Conservation (phyloP, 1,140 invertebrate species). For the Phocides pigmalion region DNA sequence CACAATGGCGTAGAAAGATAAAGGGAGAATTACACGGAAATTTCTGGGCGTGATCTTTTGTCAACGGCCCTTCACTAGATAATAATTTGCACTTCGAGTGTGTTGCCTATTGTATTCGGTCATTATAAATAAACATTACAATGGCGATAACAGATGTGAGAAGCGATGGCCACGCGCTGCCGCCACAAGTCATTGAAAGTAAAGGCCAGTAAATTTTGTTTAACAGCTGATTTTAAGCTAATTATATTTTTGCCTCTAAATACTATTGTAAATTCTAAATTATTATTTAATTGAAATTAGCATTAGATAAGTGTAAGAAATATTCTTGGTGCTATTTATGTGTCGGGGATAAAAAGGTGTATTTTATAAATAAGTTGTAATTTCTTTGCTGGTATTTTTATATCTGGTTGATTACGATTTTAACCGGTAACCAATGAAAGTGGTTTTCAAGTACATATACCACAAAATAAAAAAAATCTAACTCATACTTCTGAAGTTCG, state of each 20-base stretch:
- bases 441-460: too few relatives aligned
- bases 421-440: too few relatives aligned
- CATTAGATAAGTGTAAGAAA: too few relatives aligned
- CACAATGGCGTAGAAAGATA: conserved; percentile 74
- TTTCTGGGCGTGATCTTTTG: conserved; percentile 72
- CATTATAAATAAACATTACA: conserved; percentile 79
- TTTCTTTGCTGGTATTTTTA: too few relatives aligned
- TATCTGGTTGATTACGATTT: too few relatives aligned
- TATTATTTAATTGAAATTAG: too few relatives aligned
- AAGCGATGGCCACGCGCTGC: conserved; percentile 46
- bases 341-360: too few relatives aligned
- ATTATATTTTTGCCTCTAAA: not conserved
- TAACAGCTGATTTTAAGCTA: conserved; percentile 36
- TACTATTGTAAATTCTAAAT: too few relatives aligned
- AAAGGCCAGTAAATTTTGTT: conserved; percentile 15
- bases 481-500: too few relatives aligned
- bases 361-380: too few relatives aligned
- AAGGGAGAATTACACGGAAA: conserved; percentile 80
- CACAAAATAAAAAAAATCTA: too few relatives aligned
- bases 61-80: conserved; percentile 67
- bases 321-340: too few relatives aligned
- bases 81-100: conserved; percentile 76
- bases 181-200: conserved; percentile 52
- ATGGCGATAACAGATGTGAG: conserved; percentile 67
- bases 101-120: conserved; percentile 64